These are phyloP conservation scores for Melanotaenia duboulayi DNA, from an alignment of 2,113 vertebrate species.

Conservation along the genomic window DNA sequence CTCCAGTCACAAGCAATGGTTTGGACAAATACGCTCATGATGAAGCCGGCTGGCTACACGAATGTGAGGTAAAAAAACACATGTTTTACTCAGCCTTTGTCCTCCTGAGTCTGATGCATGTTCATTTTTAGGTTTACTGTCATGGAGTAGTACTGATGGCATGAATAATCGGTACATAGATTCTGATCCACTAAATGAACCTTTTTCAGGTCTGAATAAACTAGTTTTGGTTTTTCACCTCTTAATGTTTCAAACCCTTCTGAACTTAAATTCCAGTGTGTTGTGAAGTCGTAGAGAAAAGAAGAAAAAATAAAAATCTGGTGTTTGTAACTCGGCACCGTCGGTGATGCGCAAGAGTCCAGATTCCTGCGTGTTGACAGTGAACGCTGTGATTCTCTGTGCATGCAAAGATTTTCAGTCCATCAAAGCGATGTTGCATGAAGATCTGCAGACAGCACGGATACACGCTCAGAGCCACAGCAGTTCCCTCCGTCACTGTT, in stretches of 20 bases:
- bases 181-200: slow-evolving; percentile 17
- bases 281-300: slow-evolving; percentile 38
- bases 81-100: no score
- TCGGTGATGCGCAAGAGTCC: slow-evolving; percentile 71
- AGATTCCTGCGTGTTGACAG: slow-evolving; percentile 53
- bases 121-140: background rate
- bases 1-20: no score
- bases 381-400: slow-evolving; percentile 22
- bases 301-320: slow-evolving; percentile 36
- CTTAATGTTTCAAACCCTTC: background rate
- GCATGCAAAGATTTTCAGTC: slow-evolving; percentile 40
- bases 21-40: no score
- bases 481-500: slow-evolving; percentile 48
- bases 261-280: slow-evolving; percentile 14
- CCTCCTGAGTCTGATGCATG: background rate
- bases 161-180: background rate
- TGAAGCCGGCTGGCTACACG: no score
- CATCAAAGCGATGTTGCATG: slow-evolving; percentile 4
- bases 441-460: slow-evolving; percentile 40
- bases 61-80: no score
- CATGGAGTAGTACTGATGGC: slow-evolving; percentile 43
- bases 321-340: slow-evolving; percentile 65
- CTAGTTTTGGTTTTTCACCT: background rate
- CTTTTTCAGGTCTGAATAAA: background rate
- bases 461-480: slow-evolving; percentile 38